A percentile compares a stretch with the other conserved stretches of the same genome.
Evolutionary conservation across 2,797 vertebrate species (phyloP).

Genomic region (Nothura maculosa): DNA sequence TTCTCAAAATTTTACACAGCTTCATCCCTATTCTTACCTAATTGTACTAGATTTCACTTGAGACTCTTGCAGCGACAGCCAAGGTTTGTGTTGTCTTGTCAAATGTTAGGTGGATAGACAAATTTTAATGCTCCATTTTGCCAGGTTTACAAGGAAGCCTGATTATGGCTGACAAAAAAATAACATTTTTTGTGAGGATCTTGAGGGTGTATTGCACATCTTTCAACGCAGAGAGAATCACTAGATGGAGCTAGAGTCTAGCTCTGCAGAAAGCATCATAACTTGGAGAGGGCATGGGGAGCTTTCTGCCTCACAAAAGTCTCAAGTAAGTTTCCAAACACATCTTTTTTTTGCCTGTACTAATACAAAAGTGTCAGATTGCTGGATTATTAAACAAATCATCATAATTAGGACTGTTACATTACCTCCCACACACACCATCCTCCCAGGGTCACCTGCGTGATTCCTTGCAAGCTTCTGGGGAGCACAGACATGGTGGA

Average conservation of each 20-base stretch:
- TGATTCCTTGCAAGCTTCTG: background rate
- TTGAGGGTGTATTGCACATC: background rate
- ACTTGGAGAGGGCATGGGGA: background rate
- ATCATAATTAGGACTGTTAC: background rate
- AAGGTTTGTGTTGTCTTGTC: background rate
- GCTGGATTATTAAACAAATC: background rate
- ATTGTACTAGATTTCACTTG: background rate
- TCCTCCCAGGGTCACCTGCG: background rate
- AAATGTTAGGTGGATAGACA: background rate
- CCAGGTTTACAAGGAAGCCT: background rate
- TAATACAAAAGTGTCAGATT: background rate
- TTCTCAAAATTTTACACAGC: background rate
- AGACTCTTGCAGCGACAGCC: background rate
- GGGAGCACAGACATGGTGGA: background rate
- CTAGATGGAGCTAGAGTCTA: constrained; percentile 49
- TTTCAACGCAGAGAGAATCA: background rate
- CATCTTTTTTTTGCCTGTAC: background rate
- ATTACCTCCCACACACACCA: background rate
- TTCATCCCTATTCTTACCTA: background rate
- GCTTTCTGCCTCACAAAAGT: background rate
- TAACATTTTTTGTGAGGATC: background rate
- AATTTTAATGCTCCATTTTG: background rate
- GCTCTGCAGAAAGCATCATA: background rate
- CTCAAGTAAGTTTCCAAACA: background rate
- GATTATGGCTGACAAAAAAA: background rate